Base-by-base conservation (phyloP, 2,888 invertebrate genomes). In the Julus scanicus region DNA sequence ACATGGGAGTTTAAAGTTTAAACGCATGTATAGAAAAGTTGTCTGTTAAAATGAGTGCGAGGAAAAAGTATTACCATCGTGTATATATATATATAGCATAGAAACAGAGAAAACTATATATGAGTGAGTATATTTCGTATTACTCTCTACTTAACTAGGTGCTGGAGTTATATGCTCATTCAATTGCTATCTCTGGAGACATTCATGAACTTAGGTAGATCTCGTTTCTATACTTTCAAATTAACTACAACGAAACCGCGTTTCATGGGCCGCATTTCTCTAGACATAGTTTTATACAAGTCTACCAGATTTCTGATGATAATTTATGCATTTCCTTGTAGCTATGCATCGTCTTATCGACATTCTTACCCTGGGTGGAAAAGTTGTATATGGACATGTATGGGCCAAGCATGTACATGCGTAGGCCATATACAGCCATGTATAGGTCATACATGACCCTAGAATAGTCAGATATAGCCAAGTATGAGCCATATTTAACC, bases 151-250 rank as follows among this genome's bases (percentile, higher is more conserved):
- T 71, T 71, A 80, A 80, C 80, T 13, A 80, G 80, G 80, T 80
- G 80, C 80, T 80, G 80, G 29, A 71, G 29, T n/a, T 71, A 71
- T 71, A 71, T 71, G n/a, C 71, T 29, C 80, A 80, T 37, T 13
- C 13, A 37, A 80, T 20, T 71, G 80, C 3, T 80, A 37, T 80
- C 80, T 37, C 80, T 29, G 13, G 37, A 80, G 80, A 80, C 37
- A 13, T 80, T 80, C 37, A 80, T 80, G 37, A 80, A 80, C 80
- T 37, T 37, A 80, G 6, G 6, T 80, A 80, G 37, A 80, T 80
- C 80, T 20, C 37, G 1, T 17, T 53, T 71, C 20, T 9, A n/a
- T 29, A 71, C 71, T 80, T 80, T 80, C 80, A 80, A 80, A 80
- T 80, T 80, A 80, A 80, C 80, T 37, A 80, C 29, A 37, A 9